phyloP scores from a whole-genome alignment of 2,113 vertebrate genomes.

The Mus pahari region DNA sequence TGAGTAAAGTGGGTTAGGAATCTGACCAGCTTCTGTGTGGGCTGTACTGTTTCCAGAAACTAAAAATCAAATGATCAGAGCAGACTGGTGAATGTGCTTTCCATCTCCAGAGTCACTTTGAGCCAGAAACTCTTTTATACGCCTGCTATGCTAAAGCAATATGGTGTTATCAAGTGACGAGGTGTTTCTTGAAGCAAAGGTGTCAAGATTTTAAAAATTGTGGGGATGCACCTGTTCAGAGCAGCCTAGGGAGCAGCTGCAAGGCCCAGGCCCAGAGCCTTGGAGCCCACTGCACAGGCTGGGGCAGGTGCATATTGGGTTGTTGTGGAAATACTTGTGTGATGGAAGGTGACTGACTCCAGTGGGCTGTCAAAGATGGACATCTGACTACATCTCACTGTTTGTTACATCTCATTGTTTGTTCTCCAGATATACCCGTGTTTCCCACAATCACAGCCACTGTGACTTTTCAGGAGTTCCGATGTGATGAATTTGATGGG shows the following conservation, averaged over 20 bases:
- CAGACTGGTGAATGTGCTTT: background rate
- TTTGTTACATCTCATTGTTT: background rate
- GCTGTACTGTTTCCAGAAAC: background rate
- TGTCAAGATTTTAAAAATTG: background rate
- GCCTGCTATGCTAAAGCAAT: background rate
- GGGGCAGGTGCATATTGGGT: background rate
- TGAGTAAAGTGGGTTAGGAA: background rate
- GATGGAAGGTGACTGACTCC: background rate
- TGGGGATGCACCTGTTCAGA: background rate
- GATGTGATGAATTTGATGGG: slow-evolving; percentile 94
- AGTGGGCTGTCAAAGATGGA: background rate
- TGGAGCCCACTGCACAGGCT: background rate
- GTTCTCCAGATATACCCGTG: slow-evolving; percentile 93
- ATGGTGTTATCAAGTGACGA: background rate
- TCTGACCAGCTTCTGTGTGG: slow-evolving; percentile 16
- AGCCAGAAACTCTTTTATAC: background rate
- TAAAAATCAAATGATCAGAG: background rate
- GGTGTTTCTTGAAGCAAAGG: background rate
- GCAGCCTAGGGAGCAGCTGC: background rate
- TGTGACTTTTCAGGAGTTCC: slow-evolving; percentile 99
- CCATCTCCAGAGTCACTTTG: background rate
- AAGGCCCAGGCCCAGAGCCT: background rate
- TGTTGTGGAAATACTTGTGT: background rate
- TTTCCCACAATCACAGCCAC: slow-evolving; percentile 99
- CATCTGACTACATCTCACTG: background rate